A percentile compares a stretch with the other conserved stretches of the same genome.
phyloP scores from a whole-genome alignment of 2,888 invertebrate species.

The Apodemia zela region DNA sequence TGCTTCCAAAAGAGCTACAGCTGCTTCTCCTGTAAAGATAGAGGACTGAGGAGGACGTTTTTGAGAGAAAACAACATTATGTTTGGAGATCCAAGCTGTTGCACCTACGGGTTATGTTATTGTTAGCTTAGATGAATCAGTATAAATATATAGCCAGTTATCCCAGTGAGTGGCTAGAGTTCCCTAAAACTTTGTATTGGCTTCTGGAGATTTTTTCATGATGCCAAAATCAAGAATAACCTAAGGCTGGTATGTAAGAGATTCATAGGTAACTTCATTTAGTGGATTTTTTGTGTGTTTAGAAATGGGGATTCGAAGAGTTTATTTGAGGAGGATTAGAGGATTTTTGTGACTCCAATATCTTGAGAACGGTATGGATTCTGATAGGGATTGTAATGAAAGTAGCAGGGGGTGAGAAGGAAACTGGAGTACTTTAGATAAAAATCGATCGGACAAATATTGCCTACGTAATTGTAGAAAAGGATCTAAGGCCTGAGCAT shows the following conservation, averaged over 20 bases:
- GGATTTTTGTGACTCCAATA: not conserved
- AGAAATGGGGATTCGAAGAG: not conserved
- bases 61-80: not conserved
- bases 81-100: not conserved
- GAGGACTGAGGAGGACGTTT: not conserved
- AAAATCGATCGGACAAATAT: not conserved
- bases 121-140: not conserved
- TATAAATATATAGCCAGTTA: not conserved
- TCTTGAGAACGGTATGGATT: not conserved
- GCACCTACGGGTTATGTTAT: not conserved
- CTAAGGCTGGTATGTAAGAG: not conserved
- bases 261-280: not conserved
- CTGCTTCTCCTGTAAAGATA: conserved; percentile 19
- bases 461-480: not conserved
- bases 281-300: not conserved
- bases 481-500: not conserved
- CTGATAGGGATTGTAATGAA: not conserved
- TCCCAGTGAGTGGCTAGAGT: too few species aligned
- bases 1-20: conserved; percentile 12
- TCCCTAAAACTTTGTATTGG: too few species aligned
- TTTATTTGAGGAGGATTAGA: too few species aligned
- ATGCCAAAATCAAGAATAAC: not conserved
- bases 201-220: too few species aligned
- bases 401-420: not conserved
- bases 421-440: not conserved